A percentile compares a stretch with the other conserved stretches of the same genome.
Conservation (phyloP, 1,140 invertebrate genomes). For the Drosophila tsacasi region DNA sequence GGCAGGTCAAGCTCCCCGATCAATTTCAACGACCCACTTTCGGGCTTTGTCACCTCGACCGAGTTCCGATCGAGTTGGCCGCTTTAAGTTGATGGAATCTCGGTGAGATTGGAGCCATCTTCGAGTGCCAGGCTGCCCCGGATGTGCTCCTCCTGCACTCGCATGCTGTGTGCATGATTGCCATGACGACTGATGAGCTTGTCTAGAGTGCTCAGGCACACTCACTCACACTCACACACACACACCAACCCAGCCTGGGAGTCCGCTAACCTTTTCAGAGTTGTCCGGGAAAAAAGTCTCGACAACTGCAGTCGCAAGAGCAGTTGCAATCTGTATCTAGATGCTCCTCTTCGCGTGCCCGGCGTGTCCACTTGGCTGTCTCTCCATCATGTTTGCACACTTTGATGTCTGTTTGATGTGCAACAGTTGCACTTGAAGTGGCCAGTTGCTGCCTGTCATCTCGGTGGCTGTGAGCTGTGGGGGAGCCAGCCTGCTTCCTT, state of each 20-base stretch:
- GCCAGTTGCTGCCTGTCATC: conserved; percentile 52
- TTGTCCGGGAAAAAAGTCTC: conserved; percentile 32
- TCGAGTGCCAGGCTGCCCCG: conserved; percentile 46
- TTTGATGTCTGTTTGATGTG: conserved; percentile 67
- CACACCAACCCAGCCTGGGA: neutral
- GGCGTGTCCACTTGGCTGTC: conserved; percentile 56
- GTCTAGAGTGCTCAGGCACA: conserved; percentile 56
- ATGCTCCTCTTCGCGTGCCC: conserved; percentile 37
- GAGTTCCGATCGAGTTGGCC: conserved; percentile 34
- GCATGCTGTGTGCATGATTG: conserved; percentile 32
- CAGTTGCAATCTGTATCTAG: conserved; percentile 41
- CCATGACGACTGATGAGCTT: conserved; percentile 67
- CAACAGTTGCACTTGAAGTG: conserved; percentile 72
- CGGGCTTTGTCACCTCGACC: conserved; percentile 2
- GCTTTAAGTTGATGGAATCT: conserved; percentile 47
- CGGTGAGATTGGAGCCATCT: conserved; percentile 55
- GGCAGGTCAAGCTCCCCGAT: conserved; percentile 1
- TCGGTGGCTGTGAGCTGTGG: conserved; percentile 3
- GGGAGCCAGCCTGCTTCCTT: conserved; percentile 18
- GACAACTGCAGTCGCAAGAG: conserved; percentile 35
- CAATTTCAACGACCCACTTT: conserved; percentile 31
- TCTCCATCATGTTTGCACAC: conserved; percentile 62
- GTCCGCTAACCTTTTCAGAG: conserved; percentile 61
- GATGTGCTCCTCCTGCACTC: conserved; percentile 36
- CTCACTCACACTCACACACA: too few relatives aligned